Conservation (phyloP, 2,113 vertebrate species). For the Psilopsiagon aymara region DNA sequence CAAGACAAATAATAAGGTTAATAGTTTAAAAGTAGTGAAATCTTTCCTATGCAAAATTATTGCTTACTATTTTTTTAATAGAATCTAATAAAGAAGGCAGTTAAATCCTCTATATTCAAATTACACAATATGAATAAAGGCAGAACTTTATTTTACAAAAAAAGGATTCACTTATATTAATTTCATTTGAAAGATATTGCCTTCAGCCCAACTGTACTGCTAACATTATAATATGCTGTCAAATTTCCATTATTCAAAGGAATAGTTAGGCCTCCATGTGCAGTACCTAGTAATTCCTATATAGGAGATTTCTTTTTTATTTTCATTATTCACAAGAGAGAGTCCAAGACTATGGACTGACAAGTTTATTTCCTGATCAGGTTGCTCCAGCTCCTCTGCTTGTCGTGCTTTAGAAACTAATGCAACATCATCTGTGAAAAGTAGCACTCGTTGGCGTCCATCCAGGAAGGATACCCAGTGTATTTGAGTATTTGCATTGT, state of each 20-base stretch:
- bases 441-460: conserved; percentile 90
- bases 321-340: conserved; percentile 90
- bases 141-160: background rate
- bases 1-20: background rate
- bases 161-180: background rate
- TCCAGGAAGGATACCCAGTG: conserved; percentile 98
- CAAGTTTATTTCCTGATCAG: conserved; percentile 87
- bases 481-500: conserved; percentile 82
- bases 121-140: background rate
- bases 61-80: background rate
- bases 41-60: background rate
- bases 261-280: background rate
- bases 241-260: background rate
- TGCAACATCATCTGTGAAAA: conserved; percentile 93
- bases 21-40: background rate
- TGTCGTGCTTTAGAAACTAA: conserved; percentile 92
- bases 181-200: background rate
- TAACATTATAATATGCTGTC: background rate
- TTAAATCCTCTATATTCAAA: background rate
- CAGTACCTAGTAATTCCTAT: conserved; percentile 92
- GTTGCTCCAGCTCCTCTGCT: conserved; percentile 93
- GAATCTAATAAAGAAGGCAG: background rate
- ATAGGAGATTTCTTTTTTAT: conserved; percentile 91
- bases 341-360: conserved; percentile 93
- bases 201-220: background rate